Evolutionary conservation across 2,797 vertebrate genomes (phyloP).

Genomic region (Gymnopithys bicolor): DNA sequence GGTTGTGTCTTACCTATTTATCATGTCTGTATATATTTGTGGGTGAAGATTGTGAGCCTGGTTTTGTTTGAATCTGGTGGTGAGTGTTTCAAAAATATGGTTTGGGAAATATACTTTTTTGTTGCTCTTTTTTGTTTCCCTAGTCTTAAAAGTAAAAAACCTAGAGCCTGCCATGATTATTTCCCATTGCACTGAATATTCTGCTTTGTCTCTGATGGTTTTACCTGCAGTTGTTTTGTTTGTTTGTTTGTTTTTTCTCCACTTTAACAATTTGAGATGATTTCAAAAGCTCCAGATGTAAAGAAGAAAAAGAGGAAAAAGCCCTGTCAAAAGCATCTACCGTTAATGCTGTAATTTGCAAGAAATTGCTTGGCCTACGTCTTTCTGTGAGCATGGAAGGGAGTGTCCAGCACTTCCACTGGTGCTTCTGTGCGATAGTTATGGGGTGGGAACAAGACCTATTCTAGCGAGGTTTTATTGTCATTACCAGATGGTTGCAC

Average conservation of each 20-base stretch:
- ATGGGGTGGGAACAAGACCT: constrained; percentile 83
- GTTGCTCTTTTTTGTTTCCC: not conserved
- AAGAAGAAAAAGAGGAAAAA: constrained; percentile 43
- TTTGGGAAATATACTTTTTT: constrained; percentile 34
- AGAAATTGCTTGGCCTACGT: constrained; percentile 63
- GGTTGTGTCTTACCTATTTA: constrained; percentile 72
- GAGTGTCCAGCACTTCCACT: constrained; percentile 74
- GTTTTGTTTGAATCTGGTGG: constrained; percentile 47
- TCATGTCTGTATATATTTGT: constrained; percentile 72
- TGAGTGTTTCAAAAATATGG: constrained; percentile 57
- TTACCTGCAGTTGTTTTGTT: constrained; percentile 76
- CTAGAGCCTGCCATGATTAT: constrained; percentile 63
- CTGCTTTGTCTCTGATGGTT: constrained; percentile 80
- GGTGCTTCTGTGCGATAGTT: constrained; percentile 82
- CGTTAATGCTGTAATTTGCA: constrained; percentile 22
- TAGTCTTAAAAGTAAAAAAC: constrained; percentile 47
- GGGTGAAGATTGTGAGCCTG: constrained; percentile 72
- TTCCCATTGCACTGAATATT: constrained; percentile 92
- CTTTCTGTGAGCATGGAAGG: constrained; percentile 46
- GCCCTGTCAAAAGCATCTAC: constrained; percentile 53
- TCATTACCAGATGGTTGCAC: constrained; percentile 91
- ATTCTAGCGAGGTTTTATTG: constrained; percentile 85
- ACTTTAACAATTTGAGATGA: constrained; percentile 81
- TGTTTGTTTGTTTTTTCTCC: constrained; percentile 18
- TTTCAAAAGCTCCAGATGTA: constrained; percentile 79